These are phyloP conservation scores for Acholoe squamosa DNA, from an alignment of 2,888 invertebrate genomes.

Conservation along the genomic window DNA sequence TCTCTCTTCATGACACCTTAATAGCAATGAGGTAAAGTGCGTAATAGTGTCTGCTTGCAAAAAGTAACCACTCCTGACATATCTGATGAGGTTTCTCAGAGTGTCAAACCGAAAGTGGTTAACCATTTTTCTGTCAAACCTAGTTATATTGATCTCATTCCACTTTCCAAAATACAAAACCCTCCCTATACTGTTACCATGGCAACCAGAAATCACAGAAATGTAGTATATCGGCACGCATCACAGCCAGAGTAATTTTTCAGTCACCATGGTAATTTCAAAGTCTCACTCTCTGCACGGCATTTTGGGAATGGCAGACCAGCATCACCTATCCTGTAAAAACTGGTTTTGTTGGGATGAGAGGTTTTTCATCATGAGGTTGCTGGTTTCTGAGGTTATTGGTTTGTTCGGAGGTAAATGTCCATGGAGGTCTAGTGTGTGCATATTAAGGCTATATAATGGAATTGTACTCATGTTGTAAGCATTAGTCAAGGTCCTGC, in stretches of 20 bases:
- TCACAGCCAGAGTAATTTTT: constrained; percentile 51
- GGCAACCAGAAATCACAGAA: constrained; percentile 54
- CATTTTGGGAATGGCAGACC: constrained; percentile 4
- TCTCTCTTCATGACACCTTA: not conserved
- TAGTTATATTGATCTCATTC: not conserved
- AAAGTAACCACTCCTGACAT: too few relatives aligned
- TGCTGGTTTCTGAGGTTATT: constrained; percentile 35
- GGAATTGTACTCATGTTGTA: not conserved
- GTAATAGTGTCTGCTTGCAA: not conserved
- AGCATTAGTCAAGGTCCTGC: not conserved
- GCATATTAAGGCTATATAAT: constrained; percentile 9
- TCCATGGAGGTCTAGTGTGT: not conserved
- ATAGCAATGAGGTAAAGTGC: constrained; percentile 32
- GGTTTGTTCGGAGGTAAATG: constrained; percentile 9
- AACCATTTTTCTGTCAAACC: too few relatives aligned
- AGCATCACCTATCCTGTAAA: not conserved
- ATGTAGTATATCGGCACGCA: constrained; percentile 46
- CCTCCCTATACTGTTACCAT: not conserved
- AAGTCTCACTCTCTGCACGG: not conserved
- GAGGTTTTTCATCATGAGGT: not conserved
- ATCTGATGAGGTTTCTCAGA: too few relatives aligned
- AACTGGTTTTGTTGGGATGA: constrained; percentile 13
- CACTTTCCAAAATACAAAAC: not conserved
- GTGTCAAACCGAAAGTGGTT: too few relatives aligned
- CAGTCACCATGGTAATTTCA: constrained; percentile 33